Percentiles rank a stretch among this genome's conserved stretches.
Evolutionary conservation across 2,888 invertebrate species (phyloP).

Genomic region (Vesta saturnalis): DNA sequence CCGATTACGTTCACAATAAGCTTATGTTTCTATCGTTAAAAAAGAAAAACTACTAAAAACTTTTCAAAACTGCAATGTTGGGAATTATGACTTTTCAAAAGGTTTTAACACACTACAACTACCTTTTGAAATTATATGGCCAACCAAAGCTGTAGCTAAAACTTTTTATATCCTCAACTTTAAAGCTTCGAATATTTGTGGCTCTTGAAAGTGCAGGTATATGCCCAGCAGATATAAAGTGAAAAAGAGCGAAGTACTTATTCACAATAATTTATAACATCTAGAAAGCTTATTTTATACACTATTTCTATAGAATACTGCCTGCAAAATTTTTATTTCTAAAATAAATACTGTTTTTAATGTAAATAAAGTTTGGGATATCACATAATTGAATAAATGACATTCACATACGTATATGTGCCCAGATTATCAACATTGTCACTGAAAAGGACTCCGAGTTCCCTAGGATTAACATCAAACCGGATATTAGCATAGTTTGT

Average conservation of each 20-base stretch:
- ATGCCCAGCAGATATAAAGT: background rate
- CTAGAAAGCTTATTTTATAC: background rate
- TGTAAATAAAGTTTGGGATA: background rate
- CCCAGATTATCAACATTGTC: conserved; percentile 33
- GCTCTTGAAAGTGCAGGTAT: background rate
- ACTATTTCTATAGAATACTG: too few relatives aligned
- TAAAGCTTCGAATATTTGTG: background rate
- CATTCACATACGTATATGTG: conserved; percentile 35
- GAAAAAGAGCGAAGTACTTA: background rate
- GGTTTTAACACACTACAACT: too few relatives aligned
- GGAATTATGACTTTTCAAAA: too few relatives aligned
- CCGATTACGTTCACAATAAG: too few relatives aligned
- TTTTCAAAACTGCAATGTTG: too few relatives aligned
- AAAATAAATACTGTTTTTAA: too few relatives aligned
- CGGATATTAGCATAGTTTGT: conserved; percentile 41
- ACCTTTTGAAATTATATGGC: too few relatives aligned
- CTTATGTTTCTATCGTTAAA: too few relatives aligned
- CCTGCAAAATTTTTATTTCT: background rate
- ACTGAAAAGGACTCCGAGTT: conserved; percentile 31
- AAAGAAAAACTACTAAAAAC: too few relatives aligned
- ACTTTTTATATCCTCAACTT: background rate
- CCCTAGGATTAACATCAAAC: conserved; percentile 38
- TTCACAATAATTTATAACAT: background rate
- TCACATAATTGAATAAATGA: conserved; percentile 32
- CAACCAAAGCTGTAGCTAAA: background rate